These are phyloP conservation scores for Macropodus opercularis DNA, from an alignment of 2,797 vertebrate genomes.

Conservation along the genomic window DNA sequence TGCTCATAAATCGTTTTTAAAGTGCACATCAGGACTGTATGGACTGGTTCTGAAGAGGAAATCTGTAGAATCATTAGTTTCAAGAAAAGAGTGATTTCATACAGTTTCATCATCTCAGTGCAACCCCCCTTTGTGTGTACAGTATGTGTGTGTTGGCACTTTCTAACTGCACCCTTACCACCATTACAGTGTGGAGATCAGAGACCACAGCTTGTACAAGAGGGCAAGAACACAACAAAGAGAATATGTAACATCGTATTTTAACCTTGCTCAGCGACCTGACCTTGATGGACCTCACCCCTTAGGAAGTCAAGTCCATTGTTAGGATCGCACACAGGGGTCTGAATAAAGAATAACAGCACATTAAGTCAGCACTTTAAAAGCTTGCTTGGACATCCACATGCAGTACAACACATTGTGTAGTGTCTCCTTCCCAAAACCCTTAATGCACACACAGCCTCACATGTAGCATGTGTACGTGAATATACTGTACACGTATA, in stretches of 20 bases:
- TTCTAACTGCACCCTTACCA: slow-evolving; percentile 46
- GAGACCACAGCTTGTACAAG: slow-evolving; percentile 21
- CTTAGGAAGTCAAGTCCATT: slow-evolving; percentile 19
- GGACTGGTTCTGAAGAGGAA: slow-evolving; percentile 47
- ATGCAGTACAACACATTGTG: slow-evolving; percentile 5
- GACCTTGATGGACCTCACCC: slow-evolving; percentile 21
- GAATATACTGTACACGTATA: no score
- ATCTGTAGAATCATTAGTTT: slow-evolving; percentile 63
- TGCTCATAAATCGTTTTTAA: slow-evolving; percentile 36
- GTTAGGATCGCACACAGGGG: slow-evolving; percentile 28
- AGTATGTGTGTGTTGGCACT: slow-evolving; percentile 21
- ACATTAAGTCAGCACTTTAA: no score
- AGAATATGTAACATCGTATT: slow-evolving; percentile 24
- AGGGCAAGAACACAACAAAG: slow-evolving; percentile 19
- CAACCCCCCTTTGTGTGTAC: slow-evolving; percentile 29
- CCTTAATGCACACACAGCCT: background rate
- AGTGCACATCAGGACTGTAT: slow-evolving; percentile 33
- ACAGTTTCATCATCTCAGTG: slow-evolving; percentile 71
- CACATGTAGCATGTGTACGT: no score
- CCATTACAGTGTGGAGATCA: slow-evolving; percentile 47
- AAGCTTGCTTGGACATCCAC: no score
- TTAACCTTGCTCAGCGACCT: slow-evolving; percentile 31
- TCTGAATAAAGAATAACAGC: no score
- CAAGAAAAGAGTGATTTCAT: slow-evolving; percentile 65
- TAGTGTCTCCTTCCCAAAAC: background rate